Base-by-base conservation (phyloP, 2,888 invertebrate genomes). In the Phragmatobia fuliginosa region DNA sequence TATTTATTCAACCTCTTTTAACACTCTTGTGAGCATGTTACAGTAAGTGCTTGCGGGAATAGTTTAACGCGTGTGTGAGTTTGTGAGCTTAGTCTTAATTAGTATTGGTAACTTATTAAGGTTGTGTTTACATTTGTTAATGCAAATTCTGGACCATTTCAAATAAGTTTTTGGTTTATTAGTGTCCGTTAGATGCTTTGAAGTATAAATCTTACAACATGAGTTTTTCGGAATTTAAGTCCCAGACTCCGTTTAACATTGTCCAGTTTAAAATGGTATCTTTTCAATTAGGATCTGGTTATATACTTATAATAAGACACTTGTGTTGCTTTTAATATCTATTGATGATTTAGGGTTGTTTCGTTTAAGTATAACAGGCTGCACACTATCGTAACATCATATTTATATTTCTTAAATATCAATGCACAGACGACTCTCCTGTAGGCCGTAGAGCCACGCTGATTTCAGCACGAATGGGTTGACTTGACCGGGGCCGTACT, bases 61-160 rank as follows among this genome's bases (percentile, higher is more conserved):
- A 56, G 28, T 28, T 52, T 56, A 7, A 56, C 36, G 49, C 25
- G 38, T 7, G 25, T 59, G 66, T 62, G 56, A 36, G 65, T 70
- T 70, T 62, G 59, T 58, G 28, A 33, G 7, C 4, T 59, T 21
- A 21, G n/a, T 67, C 61, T 66, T 76, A 81, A 76, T 81, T 73
- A 69, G 36, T 69, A 64, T 65, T 74, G 68, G 66, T 70, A 70
- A 2, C 33, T 63, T 62, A 65, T 68, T 75, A 45, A 18, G 33
- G 33, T 31, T 41, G 63, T 52, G 28, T 56, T 58, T 21, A 66
- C 33, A n/a, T 49, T 10, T 58, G n/a, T 52, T 10, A 25, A 58
- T 31, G 25, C 36, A 32, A 21, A 31, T 32, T 32, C 21, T 21
- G n/a, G 1, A 49, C 4, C 10, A 33, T 33, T 60, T n/a, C 2